Conservation (phyloP, 2,797 vertebrate species). For the Odontamblyopus lacepedii region DNA sequence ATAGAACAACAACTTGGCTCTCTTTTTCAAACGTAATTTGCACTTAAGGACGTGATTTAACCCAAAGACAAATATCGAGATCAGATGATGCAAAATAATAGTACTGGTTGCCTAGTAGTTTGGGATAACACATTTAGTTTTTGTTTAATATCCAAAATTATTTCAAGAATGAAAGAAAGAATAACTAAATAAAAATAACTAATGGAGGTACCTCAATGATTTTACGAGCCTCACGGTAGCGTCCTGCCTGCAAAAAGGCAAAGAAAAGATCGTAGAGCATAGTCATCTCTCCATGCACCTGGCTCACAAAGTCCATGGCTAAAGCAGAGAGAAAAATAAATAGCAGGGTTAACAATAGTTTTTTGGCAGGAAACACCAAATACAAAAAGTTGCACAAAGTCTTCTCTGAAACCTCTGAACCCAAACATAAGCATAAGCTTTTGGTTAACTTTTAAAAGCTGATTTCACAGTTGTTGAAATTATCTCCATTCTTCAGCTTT, state of each 20-base stretch:
- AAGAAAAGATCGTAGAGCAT: constrained; percentile 95
- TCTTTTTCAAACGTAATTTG: constrained; percentile 59
- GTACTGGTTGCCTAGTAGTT: too few relatives aligned
- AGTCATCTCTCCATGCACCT: constrained; percentile 88
- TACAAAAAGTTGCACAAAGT: constrained; percentile 40
- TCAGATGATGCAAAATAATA: constrained; percentile 47
- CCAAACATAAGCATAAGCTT: constrained; percentile 55
- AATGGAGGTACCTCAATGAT: constrained; percentile 87
- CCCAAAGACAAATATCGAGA: constrained; percentile 56
- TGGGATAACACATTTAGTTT: too few relatives aligned
- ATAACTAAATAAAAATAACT: background rate
- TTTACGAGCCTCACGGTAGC: constrained; percentile 92
- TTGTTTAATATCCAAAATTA: too few relatives aligned
- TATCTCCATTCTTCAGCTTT: constrained; percentile 65
- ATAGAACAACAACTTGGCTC: constrained; percentile 50
- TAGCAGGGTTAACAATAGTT: constrained; percentile 34
- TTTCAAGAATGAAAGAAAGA: too few relatives aligned
- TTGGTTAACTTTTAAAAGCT: constrained; percentile 59
- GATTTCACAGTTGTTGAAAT: constrained; percentile 44
- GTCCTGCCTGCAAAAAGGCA: constrained; percentile 89
- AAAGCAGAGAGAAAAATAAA: constrained; percentile 19
- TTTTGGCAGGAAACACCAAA: constrained; percentile 44
- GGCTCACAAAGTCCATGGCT: constrained; percentile 91
- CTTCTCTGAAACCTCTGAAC: constrained; percentile 27
- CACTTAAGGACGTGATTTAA: constrained; percentile 54